Evolutionary conservation across 2,797 vertebrate species (phyloP).

Genomic region (Megaceryle alcyon): DNA sequence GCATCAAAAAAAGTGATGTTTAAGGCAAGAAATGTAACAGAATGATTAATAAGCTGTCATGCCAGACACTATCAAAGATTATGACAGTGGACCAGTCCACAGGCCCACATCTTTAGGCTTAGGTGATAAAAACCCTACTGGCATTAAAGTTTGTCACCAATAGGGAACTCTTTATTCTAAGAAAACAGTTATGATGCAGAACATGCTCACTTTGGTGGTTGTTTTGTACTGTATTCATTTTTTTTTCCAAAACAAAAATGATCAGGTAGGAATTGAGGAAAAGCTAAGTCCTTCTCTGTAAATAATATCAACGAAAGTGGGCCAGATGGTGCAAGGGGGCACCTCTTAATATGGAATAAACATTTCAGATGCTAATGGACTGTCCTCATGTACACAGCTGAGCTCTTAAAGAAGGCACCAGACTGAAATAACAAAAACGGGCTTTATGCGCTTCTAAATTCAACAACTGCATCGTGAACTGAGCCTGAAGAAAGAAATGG

Average conservation of each 20-base stretch:
- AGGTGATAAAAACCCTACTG: neutral
- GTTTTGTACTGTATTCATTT: neutral
- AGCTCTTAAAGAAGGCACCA: neutral
- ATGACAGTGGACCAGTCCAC: neutral
- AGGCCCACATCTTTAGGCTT: neutral
- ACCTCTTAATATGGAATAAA: neutral
- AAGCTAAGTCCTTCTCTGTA: neutral
- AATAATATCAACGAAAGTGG: neutral
- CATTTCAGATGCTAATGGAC: neutral
- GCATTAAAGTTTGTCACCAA: neutral
- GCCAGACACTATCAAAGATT: neutral
- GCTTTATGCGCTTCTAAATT: neutral
- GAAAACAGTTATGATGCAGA: neutral
- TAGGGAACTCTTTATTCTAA: neutral
- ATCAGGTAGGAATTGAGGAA: neutral
- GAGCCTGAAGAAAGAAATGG: neutral
- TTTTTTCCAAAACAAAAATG: neutral
- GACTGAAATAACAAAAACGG: neutral
- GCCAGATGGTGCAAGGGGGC: neutral
- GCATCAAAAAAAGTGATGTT: neutral
- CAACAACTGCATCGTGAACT: neutral
- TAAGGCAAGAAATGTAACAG: neutral
- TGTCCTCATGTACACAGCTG: neutral
- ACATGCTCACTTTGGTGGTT: neutral
- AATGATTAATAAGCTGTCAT: accelerated